Evolutionary conservation across 2,888 invertebrate species (phyloP).

Genomic region (Drosophila mimica): DNA sequence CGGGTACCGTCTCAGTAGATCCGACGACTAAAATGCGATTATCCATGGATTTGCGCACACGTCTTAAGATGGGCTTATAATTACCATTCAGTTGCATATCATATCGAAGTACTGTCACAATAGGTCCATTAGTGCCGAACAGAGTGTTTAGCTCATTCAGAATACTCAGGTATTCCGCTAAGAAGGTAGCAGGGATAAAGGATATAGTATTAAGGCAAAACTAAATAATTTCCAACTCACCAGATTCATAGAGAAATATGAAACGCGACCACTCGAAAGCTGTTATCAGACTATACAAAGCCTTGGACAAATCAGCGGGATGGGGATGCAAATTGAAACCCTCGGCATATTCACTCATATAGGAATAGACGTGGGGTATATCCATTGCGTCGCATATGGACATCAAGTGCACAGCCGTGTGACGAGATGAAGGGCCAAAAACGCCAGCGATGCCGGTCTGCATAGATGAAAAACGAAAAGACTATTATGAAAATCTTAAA

Average conservation of each 20-base stretch:
- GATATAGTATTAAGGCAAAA: not conserved
- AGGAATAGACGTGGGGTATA: conserved; percentile 93
- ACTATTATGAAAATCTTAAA: no score
- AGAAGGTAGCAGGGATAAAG: not conserved
- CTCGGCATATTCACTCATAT: conserved; percentile 89
- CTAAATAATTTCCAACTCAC: conserved; percentile 46
- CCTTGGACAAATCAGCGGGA: conserved; percentile 88
- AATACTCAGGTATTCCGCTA: conserved; percentile 87
- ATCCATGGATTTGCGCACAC: conserved; percentile 89
- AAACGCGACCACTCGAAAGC: conserved; percentile 93
- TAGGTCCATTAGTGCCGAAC: conserved; percentile 87
- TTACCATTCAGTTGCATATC: conserved; percentile 89
- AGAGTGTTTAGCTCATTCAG: conserved; percentile 90
- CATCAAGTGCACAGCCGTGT: conserved; percentile 91
- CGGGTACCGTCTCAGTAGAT: conserved; percentile 87
- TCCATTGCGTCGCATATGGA: conserved; percentile 93
- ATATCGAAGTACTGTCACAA: conserved; percentile 88
- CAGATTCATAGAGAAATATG: conserved; percentile 88
- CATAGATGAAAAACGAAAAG: not conserved
- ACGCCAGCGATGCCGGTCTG: conserved; percentile 91
- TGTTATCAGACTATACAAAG: conserved; percentile 89
- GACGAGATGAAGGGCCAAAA: conserved; percentile 91
- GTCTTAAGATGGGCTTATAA: conserved; percentile 88
- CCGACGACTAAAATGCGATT: conserved; percentile 91
- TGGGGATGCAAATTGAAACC: conserved; percentile 90